Evolutionary conservation across 2,888 invertebrate genomes (phyloP).

Genomic region (Pristionchus fissidentatus): DNA sequence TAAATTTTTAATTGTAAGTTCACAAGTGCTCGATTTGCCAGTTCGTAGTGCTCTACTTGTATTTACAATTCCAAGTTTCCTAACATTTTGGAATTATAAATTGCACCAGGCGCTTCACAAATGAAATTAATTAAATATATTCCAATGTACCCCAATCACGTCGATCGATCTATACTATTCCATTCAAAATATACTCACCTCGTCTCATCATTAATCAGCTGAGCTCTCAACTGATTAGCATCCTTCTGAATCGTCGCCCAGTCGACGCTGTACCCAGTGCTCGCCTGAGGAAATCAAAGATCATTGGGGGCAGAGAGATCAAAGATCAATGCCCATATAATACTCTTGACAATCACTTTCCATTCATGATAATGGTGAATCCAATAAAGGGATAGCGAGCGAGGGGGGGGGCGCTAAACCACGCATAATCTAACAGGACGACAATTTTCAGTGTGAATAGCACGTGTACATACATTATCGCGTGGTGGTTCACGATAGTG

Average conservation of each 20-base stretch:
- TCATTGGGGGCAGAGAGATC: background rate
- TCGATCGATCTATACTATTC: background rate
- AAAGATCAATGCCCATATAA: background rate
- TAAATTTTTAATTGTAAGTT: background rate
- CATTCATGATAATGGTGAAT: background rate
- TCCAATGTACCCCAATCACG: no score
- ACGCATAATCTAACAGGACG: no score
- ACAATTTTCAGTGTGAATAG: background rate
- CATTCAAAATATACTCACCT: background rate
- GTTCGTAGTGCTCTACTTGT: no score
- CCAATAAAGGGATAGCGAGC: slow-evolving; percentile 19
- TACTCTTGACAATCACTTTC: background rate
- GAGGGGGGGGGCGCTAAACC: no score
- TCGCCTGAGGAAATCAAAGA: slow-evolving; percentile 51
- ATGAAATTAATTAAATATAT: no score
- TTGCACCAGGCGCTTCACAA: background rate
- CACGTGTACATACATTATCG: background rate
- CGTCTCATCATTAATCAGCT: background rate
- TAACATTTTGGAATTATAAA: background rate
- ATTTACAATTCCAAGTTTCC: no score
- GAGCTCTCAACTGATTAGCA: slow-evolving; percentile 39
- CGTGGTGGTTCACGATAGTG: background rate
- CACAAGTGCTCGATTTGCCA: background rate
- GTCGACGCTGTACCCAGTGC: slow-evolving; percentile 65
- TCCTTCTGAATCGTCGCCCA: slow-evolving; percentile 54